Evolutionary conservation across 2,888 invertebrate species (phyloP), one percentile per base, ranked within the genome.

Genomic region (Micoletzkya japonica): DNA sequence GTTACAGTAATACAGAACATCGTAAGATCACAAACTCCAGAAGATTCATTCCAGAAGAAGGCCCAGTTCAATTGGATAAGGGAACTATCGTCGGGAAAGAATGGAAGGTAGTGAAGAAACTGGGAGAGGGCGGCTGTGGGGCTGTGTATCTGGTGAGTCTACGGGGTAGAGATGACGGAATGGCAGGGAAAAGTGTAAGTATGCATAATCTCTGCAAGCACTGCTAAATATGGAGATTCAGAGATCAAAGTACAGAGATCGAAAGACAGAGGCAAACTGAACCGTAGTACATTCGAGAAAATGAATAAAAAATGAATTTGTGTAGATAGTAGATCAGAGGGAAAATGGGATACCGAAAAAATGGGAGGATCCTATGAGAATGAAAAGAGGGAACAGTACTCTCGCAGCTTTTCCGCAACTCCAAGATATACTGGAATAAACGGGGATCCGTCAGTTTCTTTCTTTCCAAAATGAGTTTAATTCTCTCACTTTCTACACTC

Each of bases 41-140:
- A 24, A 20, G 14, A 4, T 39, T 10, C 7, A 7, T 50, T 63
- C 0, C 56, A 66, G 66, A 66, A 37, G 66, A 66, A 14, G 66
- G 66, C 49, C 66, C 66, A n/a, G 66, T 66, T 24, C 44, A 68
- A 49, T 30, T 68, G 30, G 32, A 57, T n/a, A 57, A 58, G 24
- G 58, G 58, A 24, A 58, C 58, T 17, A 49, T 68, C 37, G 36
- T 68, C 58, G 68, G 68, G 44, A 56, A 58, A 58, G 36, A 44
- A 34, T 68, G 68, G 68, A 68, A 49, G 49, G 50, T 68, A 2
- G 44, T 34, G 26, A 36, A 37, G 68, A 68, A 68, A 34, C 39
- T 68, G 39, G 68, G 68, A 37, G 68, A 68, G 26, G 57, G 68
- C 28, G 68, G 68, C 26, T 68, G 68, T 34, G 68, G 68, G 17